Evolutionary conservation across 2,888 invertebrate genomes (phyloP), one percentile per base, ranked within the genome.

Genomic region (Horisme vitalbata): DNA sequence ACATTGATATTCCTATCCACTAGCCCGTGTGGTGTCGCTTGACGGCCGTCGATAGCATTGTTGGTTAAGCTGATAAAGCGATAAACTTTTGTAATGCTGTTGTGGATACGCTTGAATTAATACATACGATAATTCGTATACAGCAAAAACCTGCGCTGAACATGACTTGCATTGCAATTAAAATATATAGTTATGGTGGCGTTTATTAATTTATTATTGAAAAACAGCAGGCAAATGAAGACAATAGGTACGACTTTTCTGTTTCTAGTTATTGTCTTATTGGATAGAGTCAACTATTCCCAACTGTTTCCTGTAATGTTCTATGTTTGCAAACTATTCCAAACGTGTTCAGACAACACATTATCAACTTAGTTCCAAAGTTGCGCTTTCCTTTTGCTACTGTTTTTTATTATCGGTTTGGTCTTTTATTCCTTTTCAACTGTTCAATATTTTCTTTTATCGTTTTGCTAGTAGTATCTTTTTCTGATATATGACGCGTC

Each of bases 41-140:
- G 46, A 50, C 49, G 64, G 63, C 65, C 57, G 45, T 57, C 54
- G 79, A 79, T 79, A 78, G 68, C 77, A 80, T 79, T 80, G 76
- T 79, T 61, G 50, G 37, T 23, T 27, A 34, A 37, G 57, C 58
- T 65, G 74, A 77, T 79, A 68, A 59, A 65, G 65, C 66, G 71
- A 77, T 77, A 78, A 69, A 66, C 59, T 45, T 60, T 59, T 61
- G 59, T 58, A 59, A 62, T 55, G 60, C 56, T 59, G 55, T 31
- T 57, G 63, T 55, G 54, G 41, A 34, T 51, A 65, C 52, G 62
- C 63, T 48, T 56, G 55, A 60, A 44, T 51, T 57, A 52, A 9
- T 52, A 34, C 52, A 43, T 52, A 56, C 46, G 51, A 52, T 56
- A n/a, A n/a, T n/a, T n/a, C n/a, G n/a, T 45, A 48, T 50, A 47